A percentile compares a stretch with the other conserved stretches of the same genome.
These are phyloP conservation scores for Pseudomyrmex concolor DNA, from an alignment of 1,140 invertebrate species.

Conservation along the genomic window DNA sequence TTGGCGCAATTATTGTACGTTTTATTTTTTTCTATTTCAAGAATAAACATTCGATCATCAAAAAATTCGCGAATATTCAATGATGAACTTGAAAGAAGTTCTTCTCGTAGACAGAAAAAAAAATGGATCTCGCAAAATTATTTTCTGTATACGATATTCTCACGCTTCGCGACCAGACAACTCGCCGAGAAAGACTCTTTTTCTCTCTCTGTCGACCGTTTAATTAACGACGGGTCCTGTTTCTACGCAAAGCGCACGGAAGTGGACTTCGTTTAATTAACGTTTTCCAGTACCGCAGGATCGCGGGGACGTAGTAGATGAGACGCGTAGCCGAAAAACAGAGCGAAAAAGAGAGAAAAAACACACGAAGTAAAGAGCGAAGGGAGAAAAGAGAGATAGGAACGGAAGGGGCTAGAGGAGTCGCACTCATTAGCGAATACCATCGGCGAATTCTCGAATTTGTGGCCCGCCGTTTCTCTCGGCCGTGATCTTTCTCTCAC, in stretches of 20 bases:
- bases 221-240: conserved; percentile 56
- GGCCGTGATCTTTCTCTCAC: background rate
- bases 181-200: conserved; percentile 53
- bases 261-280: conserved; percentile 83
- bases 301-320: conserved; percentile 39
- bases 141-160: conserved; percentile 52
- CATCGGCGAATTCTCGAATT: conserved; percentile 77
- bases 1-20: background rate
- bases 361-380: background rate
- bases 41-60: background rate
- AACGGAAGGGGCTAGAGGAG: conserved; percentile 33
- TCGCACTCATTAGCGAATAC: conserved; percentile 84
- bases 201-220: conserved; percentile 14
- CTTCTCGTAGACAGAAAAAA: background rate
- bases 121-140: conserved; percentile 39
- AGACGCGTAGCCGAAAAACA: conserved; percentile 16
- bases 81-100: background rate
- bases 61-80: background rate
- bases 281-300: conserved; percentile 80
- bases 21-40: background rate
- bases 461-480: conserved; percentile 46
- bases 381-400: background rate
- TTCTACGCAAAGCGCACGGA: conserved; percentile 43
- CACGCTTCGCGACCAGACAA: conserved; percentile 53
- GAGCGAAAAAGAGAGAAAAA: background rate